Evolutionary conservation across 1,140 invertebrate genomes (phyloP).

Genomic region (Pseudomyrmex dendroicus): DNA sequence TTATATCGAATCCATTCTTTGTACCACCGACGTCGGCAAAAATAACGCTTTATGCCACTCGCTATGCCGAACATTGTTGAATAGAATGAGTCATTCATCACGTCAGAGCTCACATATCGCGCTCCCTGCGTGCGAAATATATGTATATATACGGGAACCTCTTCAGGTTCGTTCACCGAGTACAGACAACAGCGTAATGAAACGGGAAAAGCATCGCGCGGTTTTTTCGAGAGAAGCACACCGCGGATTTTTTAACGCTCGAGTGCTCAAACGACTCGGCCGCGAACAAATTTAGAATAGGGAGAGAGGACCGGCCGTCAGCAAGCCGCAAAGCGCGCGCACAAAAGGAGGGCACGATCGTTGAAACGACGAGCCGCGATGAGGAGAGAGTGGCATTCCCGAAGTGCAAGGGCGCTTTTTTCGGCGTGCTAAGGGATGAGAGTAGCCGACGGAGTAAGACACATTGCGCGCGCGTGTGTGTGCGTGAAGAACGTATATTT

Average conservation of each 20-base stretch:
- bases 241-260: conserved; percentile 47
- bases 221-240: conserved; percentile 16
- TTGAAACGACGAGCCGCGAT: conserved; percentile 70
- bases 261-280: conserved; percentile 72
- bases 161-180: neutral
- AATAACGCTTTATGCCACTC: conserved; percentile 27
- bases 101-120: neutral
- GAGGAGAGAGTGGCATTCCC: conserved; percentile 75
- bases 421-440: conserved; percentile 56
- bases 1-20: too few species aligned
- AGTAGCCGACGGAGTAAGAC: conserved; percentile 21
- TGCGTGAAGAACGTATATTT: conserved; percentile 43
- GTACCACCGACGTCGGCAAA: neutral
- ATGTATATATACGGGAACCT: neutral
- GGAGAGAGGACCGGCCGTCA: neutral
- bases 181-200: conserved; percentile 25
- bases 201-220: neutral
- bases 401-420: conserved; percentile 71
- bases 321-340: conserved; percentile 45
- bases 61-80: neutral
- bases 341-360: conserved; percentile 52
- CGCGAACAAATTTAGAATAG: conserved; percentile 76
- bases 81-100: neutral
- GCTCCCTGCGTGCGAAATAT: conserved; percentile 1
- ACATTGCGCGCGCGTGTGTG: neutral